Base-by-base conservation (phyloP, 1,140 invertebrate genomes). In the Battus philenor region DNA sequence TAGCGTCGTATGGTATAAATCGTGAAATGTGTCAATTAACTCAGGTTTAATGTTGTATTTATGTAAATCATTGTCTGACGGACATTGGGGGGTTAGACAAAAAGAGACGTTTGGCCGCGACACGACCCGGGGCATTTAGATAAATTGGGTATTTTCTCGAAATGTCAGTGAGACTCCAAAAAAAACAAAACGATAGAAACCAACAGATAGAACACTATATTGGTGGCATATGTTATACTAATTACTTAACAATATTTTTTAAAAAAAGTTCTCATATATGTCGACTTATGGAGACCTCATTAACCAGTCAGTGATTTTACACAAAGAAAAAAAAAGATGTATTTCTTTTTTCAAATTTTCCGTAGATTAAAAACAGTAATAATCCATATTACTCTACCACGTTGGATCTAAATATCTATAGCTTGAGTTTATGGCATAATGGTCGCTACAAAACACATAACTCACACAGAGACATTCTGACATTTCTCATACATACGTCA, bases 21-120 rank as follows among this genome's bases (percentile, higher is more conserved):
- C 72, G 60, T 70, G 47, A 62, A 60, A 74, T 62, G 67, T 72
- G 72, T 76, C 72, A 76, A 76, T 76, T 76, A 76, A 76, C 62
- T 73, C 62, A 65, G 54, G 53, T 61, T 54, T 76, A 73, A 76
- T 76, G 69, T 66, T 51, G 67, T 71, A 73, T 76, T 76, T 76
- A 76, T 76, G 72, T 76, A 65, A 76, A 76, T 76, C 44, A 41
- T 43, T 18, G 59, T 54, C 58, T 67, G 62, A 71, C 56, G 69
- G 61, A 76, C 65, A 51, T 54, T 44, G 49, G 47, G 27, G 49
- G 44, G 44, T 46, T 46, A 34, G 44, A 51, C 49, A 51, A 51
- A 51, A 51, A 51, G 43, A 46, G 44, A 46, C 44, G 44, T 45
- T 27, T 41, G 44, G 34, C 49, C 44, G 49, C 36, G 58, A 49